Conservation (phyloP, 1,140 invertebrate genomes). For the Drosophila sturtevanti region DNA sequence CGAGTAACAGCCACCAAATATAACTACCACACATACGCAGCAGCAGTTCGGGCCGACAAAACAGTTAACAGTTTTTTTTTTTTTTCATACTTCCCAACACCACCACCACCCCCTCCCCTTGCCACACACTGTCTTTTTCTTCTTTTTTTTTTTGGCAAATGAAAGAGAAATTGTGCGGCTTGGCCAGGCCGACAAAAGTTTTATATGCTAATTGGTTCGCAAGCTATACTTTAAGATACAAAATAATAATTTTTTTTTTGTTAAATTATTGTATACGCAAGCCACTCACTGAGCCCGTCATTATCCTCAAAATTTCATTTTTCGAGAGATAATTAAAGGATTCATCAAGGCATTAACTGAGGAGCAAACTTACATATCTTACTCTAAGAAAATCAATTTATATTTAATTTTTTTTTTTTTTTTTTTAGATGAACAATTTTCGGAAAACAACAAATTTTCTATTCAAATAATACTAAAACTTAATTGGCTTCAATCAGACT, state of each 20-base stretch:
- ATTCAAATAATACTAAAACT: too few relatives aligned
- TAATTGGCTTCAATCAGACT: too few relatives aligned
- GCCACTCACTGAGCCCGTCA: not conserved
- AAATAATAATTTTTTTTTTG: conserved; percentile 19
- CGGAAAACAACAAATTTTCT: too few relatives aligned
- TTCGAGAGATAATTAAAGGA: not conserved
- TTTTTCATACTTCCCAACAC: not conserved
- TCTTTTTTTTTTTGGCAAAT: conserved; percentile 59
- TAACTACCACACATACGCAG: conserved; percentile 31
- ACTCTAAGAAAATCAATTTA: not conserved
- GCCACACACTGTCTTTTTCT: not conserved
- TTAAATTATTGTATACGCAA: not conserved
- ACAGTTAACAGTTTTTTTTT: conserved; percentile 66
- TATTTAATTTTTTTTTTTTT: too few relatives aligned
- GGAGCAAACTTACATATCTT: not conserved
- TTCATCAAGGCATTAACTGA: not conserved
- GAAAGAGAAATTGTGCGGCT: conserved; percentile 73
- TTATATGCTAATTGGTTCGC: conserved; percentile 72
- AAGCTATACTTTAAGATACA: conserved; percentile 39
- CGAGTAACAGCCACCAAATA: conserved; percentile 1
- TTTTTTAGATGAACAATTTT: too few relatives aligned
- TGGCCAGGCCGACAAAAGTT: conserved; percentile 34
- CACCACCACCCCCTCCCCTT: not conserved
- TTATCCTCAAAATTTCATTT: not conserved
- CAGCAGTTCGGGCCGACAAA: conserved; percentile 34